Evolutionary conservation across 2,888 invertebrate genomes (phyloP).

Genomic region (Metacarcinus magister): DNA sequence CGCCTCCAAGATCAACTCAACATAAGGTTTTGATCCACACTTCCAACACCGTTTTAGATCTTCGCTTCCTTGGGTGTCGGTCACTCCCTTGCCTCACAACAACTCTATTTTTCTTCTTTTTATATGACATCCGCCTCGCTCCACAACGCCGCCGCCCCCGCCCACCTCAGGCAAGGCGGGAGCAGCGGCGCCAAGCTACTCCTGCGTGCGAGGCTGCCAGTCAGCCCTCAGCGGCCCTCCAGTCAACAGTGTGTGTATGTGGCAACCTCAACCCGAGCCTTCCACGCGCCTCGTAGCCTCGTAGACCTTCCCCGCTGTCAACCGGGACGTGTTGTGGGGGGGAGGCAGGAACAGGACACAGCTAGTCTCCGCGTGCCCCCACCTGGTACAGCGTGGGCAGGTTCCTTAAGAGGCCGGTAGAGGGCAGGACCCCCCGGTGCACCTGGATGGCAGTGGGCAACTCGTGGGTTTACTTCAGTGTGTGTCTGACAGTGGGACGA

Average conservation of each 20-base stretch:
- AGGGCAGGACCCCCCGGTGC: conserved; percentile 66
- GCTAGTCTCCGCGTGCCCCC: neutral
- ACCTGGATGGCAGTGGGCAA: conserved; percentile 66
- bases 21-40: neutral
- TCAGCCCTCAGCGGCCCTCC: conserved; percentile 11
- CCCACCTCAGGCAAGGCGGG: neutral
- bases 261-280: neutral
- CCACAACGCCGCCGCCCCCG: neutral
- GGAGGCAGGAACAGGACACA: neutral
- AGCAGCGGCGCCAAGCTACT: neutral
- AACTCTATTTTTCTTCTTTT: neutral
- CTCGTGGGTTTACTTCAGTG: conserved; percentile 65
- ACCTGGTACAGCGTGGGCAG: conserved; percentile 47
- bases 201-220: neutral
- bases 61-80: neutral
- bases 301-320: neutral
- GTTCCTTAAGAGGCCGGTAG: conserved; percentile 45
- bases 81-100: conserved; percentile 16
- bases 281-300: neutral
- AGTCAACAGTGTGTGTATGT: neutral
- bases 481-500: conserved; percentile 61
- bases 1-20: neutral
- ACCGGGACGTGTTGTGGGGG: neutral
- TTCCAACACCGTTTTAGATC: neutral
- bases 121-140: neutral